These are phyloP conservation scores for Crossaster papposus DNA, from an alignment of 53 echinoderm and acorn worm species.

Conservation along the genomic window DNA sequence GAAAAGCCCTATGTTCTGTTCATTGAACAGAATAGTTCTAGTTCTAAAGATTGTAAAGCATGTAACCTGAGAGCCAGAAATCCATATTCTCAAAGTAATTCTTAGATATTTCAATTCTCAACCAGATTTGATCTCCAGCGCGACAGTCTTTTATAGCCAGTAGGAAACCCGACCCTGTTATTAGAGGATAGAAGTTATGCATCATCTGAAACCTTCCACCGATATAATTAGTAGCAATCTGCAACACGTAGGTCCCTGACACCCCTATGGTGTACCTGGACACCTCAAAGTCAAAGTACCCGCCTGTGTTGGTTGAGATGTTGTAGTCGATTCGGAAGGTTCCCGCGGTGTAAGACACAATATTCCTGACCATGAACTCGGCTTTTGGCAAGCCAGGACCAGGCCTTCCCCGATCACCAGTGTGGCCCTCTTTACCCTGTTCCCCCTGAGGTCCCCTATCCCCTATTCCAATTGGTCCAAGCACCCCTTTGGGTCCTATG, in stretches of 20 bases:
- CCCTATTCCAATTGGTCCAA: constrained; percentile 38
- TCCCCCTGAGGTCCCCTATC: neutral
- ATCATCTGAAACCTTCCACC: constrained; percentile 47
- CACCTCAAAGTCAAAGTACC: constrained; percentile 21
- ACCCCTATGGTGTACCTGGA: constrained; percentile 12
- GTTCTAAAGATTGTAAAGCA: constrained; percentile 47
- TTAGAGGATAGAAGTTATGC: constrained; percentile 22
- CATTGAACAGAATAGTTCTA: too few relatives aligned
- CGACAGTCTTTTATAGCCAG: constrained; percentile 39
- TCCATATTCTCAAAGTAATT: constrained; percentile 39
- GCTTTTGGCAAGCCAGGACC: constrained; percentile 36
- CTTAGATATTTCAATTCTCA: constrained; percentile 25
- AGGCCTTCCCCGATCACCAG: constrained; percentile 26
- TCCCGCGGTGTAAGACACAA: constrained; percentile 29
- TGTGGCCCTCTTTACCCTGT: constrained; percentile 4
- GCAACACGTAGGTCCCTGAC: constrained; percentile 37
- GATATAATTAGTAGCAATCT: constrained; percentile 40
- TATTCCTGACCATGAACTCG: constrained; percentile 42
- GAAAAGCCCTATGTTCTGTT: too few relatives aligned
- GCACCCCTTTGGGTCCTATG: constrained; percentile 19
- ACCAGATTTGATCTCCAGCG: constrained; percentile 48
- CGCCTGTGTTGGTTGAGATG: constrained; percentile 28
- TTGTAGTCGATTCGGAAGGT: constrained; percentile 29
- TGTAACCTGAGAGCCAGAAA: constrained; percentile 50
- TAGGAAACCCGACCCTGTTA: constrained; percentile 38